Evolutionary conservation across 2,113 vertebrate species (phyloP), one percentile per base, ranked within the genome.

Genomic region (Passer domesticus): DNA sequence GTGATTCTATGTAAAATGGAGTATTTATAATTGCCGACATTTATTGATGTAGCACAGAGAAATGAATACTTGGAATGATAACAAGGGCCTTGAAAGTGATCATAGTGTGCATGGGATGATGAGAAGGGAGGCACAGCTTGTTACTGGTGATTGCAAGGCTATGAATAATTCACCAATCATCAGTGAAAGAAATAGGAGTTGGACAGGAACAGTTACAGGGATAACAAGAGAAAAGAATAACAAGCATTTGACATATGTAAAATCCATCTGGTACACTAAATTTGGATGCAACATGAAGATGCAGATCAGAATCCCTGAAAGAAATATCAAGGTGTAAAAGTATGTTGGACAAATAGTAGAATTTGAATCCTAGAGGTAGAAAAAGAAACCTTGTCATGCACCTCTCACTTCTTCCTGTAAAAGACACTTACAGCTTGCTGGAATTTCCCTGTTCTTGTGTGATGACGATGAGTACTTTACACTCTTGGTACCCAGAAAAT

Each of bases 381-480:
- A 73, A 5, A 47, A 77, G 17, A 41, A 77, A 27, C 4, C 70
- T 41, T 33, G 6, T 39, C 16, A 47, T n/a, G 27, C 7, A 13
- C 1, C 8, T 72, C 28, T 78, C 33, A 37, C 19, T 85, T 49
- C 27, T 68, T 78, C 31, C 44, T 44, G 18, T 44, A 69, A 83
- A 79, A 6, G 31, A 31, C 7, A 47, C 7, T 25, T 58, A 25
- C 1, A 25, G 1, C 28, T 75, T 66, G 2, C 28, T 50, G 46
- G 16, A 64, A 66, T 87, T 75, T 75, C 22, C 13, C 28, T 41
- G 6, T 15, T 90, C 25, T 11, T 37, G 4, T 37, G 3, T 60
- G n/a, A 23, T 35, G 30, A 44, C 1, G 0, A 70, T 11, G 2
- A 8, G 24, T 60, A 33, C 9, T 6, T 2, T 41, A 37, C 25